Evolutionary conservation across 2,797 vertebrate species (phyloP).

Genomic region (Brachymystax lenok): DNA sequence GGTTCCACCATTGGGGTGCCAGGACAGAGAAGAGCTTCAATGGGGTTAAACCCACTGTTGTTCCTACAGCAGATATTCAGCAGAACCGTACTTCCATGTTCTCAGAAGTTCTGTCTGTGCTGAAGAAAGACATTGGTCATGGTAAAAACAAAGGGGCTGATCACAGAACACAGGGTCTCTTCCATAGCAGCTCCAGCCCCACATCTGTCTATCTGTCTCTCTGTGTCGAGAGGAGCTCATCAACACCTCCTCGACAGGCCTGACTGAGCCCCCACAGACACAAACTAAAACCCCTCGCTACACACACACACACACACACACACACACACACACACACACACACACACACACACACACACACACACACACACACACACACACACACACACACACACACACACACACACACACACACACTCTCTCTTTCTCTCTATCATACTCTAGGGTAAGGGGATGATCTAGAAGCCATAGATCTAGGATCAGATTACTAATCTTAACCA

Average conservation of each 20-base stretch:
- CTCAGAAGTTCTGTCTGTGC: slow-evolving; percentile 19
- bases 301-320: background rate
- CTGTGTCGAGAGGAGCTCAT: slow-evolving; percentile 9
- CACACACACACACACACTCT: background rate
- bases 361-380: too few species aligned
- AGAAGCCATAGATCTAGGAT: background rate
- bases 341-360: too few species aligned
- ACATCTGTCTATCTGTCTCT: slow-evolving; percentile 29
- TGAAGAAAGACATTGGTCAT: slow-evolving; percentile 48
- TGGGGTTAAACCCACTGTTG: background rate
- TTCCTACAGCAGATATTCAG: background rate
- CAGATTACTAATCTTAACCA: background rate
- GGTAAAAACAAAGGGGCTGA: slow-evolving; percentile 8
- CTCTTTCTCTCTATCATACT: background rate
- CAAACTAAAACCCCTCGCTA: background rate
- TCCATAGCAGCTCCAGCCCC: background rate
- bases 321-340: background rate
- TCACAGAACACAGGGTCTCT: background rate
- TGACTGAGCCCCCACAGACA: slow-evolving; percentile 1
- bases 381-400: slow-evolving; percentile 8
- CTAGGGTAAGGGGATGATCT: background rate
- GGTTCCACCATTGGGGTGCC: background rate
- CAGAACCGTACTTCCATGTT: slow-evolving; percentile 12
- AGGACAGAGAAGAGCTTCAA: background rate
- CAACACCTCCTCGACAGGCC: slow-evolving; percentile 23